Conservation (phyloP, 1,140 invertebrate genomes). For the Zaprionus davidi region DNA sequence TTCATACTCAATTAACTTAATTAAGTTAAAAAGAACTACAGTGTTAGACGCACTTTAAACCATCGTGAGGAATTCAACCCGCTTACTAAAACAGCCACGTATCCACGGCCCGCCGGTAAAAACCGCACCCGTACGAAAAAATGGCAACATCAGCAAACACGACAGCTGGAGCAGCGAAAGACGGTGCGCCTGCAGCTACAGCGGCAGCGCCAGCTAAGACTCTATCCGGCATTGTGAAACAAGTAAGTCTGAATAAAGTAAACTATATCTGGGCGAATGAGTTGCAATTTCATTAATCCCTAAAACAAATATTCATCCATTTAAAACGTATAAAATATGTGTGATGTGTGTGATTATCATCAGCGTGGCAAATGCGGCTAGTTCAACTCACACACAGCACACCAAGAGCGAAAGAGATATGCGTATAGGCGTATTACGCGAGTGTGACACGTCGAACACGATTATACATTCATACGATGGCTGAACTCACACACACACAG, state of each 20-base stretch:
- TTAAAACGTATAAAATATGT: slow-evolving; percentile 19
- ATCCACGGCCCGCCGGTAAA: slow-evolving; percentile 64
- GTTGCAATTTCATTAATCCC: not conserved
- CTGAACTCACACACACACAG: slow-evolving; percentile 24
- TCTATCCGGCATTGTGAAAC: slow-evolving; percentile 77
- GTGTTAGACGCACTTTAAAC: slow-evolving; percentile 64
- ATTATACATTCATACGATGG: slow-evolving; percentile 34
- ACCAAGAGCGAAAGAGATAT: slow-evolving; percentile 68
- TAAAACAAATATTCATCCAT: not conserved
- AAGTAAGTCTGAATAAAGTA: slow-evolving; percentile 62
- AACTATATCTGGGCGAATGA: not conserved
- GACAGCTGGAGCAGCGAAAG: slow-evolving; percentile 80
- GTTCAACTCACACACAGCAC: slow-evolving; percentile 51
- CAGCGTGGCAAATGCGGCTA: slow-evolving; percentile 71
- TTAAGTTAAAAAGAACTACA: slow-evolving; percentile 63
- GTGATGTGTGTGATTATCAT: slow-evolving; percentile 51
- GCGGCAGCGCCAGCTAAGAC: slow-evolving; percentile 65
- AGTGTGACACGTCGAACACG: slow-evolving; percentile 78
- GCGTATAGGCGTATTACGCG: slow-evolving; percentile 52
- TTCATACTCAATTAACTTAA: slow-evolving; percentile 78
- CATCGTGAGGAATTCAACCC: slow-evolving; percentile 50
- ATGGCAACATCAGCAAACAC: slow-evolving; percentile 81
- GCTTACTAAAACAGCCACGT: slow-evolving; percentile 56
- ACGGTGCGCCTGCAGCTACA: slow-evolving; percentile 57
- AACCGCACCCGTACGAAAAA: slow-evolving; percentile 65